Evolutionary conservation across 1,140 invertebrate genomes (phyloP), one percentile per base, ranked within the genome.

Genomic region (Orchesella cincta): DNA sequence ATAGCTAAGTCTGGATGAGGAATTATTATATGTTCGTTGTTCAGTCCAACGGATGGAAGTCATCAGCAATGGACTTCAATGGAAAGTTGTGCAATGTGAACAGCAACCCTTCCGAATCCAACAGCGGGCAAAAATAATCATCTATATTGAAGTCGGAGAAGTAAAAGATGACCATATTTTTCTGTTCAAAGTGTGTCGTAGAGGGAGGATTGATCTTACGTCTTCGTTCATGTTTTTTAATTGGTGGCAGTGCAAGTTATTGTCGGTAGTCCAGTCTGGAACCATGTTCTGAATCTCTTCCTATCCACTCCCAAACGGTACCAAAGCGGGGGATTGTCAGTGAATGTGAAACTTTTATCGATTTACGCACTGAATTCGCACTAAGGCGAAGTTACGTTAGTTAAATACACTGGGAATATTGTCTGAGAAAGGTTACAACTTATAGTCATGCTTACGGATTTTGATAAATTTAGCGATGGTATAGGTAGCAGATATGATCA

Each of bases 401-500:
- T n/a, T n/a, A n/a, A n/a, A n/a, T n/a, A n/a, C n/a, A n/a, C n/a
- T n/a, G n/a, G n/a, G n/a, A n/a, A n/a, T n/a, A n/a, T n/a, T n/a
- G n/a, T n/a, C n/a, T n/a, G n/a, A n/a, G n/a, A n/a, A n/a, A n/a
- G n/a, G n/a, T n/a, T n/a, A n/a, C n/a, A n/a, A n/a, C n/a, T n/a
- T n/a, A n/a, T n/a, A n/a, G n/a, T n/a, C n/a, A n/a, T n/a, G n/a
- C n/a, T n/a, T 46, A 12, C 8, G 5, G 16, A 1, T 36, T n/a
- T 3, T 52, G 5, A 12, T 20, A 14, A 1, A 79, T 20, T 20
- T n/a, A n/a, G n/a, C n/a, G 76, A 18, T 1, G 36, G 23, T 5
- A 70, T 1, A 3, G 78, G 78, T 35, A 79, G 26, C 1, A n/a
- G n/a, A n/a, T n/a, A 79, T 74, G 28, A 77, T 79, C 20, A 76